Conservation (phyloP, 2,888 invertebrate genomes). For the Chymomyza caudatula region DNA sequence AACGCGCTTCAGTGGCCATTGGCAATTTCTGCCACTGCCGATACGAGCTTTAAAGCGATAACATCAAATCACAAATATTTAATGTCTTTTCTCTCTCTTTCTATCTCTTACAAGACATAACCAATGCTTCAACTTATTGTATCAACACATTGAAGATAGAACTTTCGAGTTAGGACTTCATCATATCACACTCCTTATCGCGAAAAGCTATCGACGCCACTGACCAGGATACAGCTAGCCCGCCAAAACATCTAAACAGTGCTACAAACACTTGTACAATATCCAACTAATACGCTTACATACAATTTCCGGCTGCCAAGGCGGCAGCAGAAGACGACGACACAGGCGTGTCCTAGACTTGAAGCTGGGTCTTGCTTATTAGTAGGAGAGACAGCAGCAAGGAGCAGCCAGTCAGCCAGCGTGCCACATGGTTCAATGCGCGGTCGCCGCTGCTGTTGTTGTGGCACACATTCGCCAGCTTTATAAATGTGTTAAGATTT, state of each 20-base stretch:
- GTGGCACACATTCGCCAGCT: background rate
- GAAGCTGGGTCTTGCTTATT: conserved; percentile 4
- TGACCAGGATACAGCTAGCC: conserved; percentile 10
- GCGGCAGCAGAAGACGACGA: background rate
- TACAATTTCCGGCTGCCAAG: conserved; percentile 52
- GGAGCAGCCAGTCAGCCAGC: conserved; percentile 22
- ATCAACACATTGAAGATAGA: too few species aligned
- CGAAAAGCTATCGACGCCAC: too few species aligned
- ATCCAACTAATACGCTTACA: conserved; percentile 62
- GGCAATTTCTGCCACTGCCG: too few species aligned
- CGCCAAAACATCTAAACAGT: background rate
- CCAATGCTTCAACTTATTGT: too few species aligned
- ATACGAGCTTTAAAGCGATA: too few species aligned
- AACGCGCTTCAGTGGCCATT: too few species aligned
- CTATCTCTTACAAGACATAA: too few species aligned
- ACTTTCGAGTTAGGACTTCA: too few species aligned
- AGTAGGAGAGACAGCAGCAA: conserved; percentile 42
- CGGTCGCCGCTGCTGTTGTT: background rate
- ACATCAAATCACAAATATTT: too few species aligned
- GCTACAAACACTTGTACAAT: conserved; percentile 38
- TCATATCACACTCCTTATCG: too few species aligned
- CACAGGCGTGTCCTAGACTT: background rate
- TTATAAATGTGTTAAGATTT: conserved; percentile 1
- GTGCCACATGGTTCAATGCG: background rate
- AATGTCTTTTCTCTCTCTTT: too few species aligned